phyloP scores from a whole-genome alignment of 2,113 vertebrate species.

The Peromyscus maniculatus region DNA sequence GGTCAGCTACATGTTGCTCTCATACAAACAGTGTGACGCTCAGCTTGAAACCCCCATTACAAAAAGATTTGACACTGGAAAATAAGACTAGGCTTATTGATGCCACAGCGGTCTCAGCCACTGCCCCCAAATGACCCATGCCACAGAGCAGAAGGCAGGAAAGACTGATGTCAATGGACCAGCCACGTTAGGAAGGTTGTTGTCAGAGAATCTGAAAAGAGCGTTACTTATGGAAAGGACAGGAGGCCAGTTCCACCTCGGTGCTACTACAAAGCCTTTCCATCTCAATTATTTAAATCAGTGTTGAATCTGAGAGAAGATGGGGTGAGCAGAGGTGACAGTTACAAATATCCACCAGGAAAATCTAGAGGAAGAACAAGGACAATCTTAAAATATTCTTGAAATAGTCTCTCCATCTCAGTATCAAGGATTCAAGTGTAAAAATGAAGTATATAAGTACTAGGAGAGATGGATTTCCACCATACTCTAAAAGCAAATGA shows the following conservation, averaged over 20 bases:
- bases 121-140: constrained; percentile 3
- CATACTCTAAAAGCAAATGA: not conserved
- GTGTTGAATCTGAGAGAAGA: not conserved
- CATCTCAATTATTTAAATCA: not conserved
- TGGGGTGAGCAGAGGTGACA: not conserved
- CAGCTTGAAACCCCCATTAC: constrained; percentile 39
- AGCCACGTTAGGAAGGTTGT: not conserved
- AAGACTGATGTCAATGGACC: not conserved
- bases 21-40: constrained; percentile 42
- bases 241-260: not conserved
- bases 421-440: not conserved
- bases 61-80: constrained; percentile 58
- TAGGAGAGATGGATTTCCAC: not conserved
- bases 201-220: not conserved
- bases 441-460: not conserved
- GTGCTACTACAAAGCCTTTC: not conserved
- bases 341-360: constrained; percentile 52
- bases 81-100: constrained; percentile 19
- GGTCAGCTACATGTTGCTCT: constrained; percentile 59
- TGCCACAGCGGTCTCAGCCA: not conserved
- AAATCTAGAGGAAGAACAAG: constrained; percentile 57
- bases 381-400: not conserved
- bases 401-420: not conserved
- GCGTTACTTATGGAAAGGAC: not conserved
- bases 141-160: not conserved